Conservation (phyloP, 2,888 invertebrate species). For the Sepioteuthis lessoniana region DNA sequence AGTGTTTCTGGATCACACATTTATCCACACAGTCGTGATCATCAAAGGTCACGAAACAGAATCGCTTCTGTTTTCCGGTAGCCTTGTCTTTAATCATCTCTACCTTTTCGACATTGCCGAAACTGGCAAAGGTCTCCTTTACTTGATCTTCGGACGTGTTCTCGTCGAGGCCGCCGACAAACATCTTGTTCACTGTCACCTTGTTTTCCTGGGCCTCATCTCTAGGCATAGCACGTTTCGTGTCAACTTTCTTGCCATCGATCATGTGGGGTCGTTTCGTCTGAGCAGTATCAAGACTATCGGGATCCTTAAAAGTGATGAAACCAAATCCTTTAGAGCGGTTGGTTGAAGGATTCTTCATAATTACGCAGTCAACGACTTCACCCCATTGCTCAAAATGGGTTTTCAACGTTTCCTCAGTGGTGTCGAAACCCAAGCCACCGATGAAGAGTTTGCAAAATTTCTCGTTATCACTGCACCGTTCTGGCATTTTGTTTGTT, state of each 20-base stretch:
- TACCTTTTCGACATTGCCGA: slow-evolving; percentile 86
- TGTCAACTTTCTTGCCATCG: slow-evolving; percentile 94
- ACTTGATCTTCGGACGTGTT: slow-evolving; percentile 92
- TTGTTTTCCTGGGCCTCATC: slow-evolving; percentile 82
- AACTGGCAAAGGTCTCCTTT: slow-evolving; percentile 76
- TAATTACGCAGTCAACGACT: slow-evolving; percentile 76
- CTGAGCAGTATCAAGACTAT: slow-evolving; percentile 98
- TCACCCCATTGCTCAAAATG: slow-evolving; percentile 98
- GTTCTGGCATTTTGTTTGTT: slow-evolving; percentile 23
- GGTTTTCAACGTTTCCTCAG: slow-evolving; percentile 90
- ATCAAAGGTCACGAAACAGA: slow-evolving; percentile 95
- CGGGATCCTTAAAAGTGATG: slow-evolving; percentile 92
- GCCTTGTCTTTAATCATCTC: slow-evolving; percentile 92
- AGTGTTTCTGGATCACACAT: slow-evolving; percentile 85
- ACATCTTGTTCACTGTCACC: slow-evolving; percentile 93
- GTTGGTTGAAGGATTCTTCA: slow-evolving; percentile 64
- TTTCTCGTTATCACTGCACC: slow-evolving; percentile 71
- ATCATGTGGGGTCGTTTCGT: slow-evolving; percentile 86
- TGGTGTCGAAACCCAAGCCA: slow-evolving; percentile 94
- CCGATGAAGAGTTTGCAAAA: slow-evolving; percentile 95
- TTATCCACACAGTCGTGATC: slow-evolving; percentile 97
- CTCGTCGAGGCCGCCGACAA: slow-evolving; percentile 93
- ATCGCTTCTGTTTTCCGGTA: slow-evolving; percentile 92
- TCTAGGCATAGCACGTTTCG: slow-evolving; percentile 94
- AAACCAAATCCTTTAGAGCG: slow-evolving; percentile 97